Evolutionary conservation across 2,113 vertebrate genomes (phyloP).

Genomic region (Mungos mungo): DNA sequence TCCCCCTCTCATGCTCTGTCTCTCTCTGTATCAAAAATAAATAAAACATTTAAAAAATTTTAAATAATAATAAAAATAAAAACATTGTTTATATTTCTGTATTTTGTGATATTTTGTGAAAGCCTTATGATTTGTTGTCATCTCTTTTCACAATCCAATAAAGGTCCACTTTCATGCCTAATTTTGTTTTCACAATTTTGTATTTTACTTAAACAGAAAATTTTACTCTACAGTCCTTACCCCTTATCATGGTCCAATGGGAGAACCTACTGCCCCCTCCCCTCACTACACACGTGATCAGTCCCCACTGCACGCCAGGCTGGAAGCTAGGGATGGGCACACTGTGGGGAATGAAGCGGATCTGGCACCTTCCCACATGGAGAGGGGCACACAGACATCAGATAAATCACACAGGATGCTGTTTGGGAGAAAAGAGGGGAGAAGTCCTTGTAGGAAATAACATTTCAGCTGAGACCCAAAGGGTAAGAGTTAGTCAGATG

Average conservation of each 20-base stretch:
- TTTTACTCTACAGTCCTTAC: background rate
- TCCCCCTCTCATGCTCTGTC: no score
- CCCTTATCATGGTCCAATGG: fast-evolving
- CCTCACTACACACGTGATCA: background rate
- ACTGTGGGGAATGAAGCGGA: background rate
- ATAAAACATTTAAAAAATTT: no score
- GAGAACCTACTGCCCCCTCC: background rate
- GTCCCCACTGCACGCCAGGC: no score
- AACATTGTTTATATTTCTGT: background rate
- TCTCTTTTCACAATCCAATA: background rate
- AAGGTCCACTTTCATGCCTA: background rate
- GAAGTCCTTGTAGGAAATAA: background rate
- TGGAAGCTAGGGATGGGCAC: background rate
- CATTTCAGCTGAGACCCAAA: background rate
- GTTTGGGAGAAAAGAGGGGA: background rate
- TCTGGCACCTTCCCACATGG: background rate
- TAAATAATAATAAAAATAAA: background rate
- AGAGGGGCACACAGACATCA: no score
- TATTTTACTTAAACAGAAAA: background rate
- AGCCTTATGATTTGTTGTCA: background rate
- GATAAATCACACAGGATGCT: background rate
- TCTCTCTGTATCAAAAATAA: no score
- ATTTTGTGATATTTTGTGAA: slow-evolving; percentile 8
- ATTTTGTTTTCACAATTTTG: background rate
- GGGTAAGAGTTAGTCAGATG: background rate